phyloP scores from a whole-genome alignment of 2,888 invertebrate species.

The Galerucella pusilla region DNA sequence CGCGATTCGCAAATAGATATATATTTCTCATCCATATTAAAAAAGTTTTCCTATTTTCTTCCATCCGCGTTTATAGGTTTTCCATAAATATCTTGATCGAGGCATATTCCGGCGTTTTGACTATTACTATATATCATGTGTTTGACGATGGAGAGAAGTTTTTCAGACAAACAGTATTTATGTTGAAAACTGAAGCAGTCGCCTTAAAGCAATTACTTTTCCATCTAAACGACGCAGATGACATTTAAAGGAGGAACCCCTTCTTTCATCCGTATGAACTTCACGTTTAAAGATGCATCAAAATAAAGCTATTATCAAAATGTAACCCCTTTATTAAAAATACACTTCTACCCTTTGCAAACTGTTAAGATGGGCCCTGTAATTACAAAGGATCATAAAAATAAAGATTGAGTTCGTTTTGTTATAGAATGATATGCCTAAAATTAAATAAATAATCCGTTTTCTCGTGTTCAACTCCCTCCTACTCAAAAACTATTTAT shows the following conservation, averaged over 20 bases:
- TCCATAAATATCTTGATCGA: slow-evolving; percentile 41
- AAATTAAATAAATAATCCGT: too few relatives aligned
- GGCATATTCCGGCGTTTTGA: slow-evolving; percentile 30
- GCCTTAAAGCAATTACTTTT: not conserved
- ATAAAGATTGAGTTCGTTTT: too few relatives aligned
- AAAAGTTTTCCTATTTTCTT: slow-evolving; percentile 44
- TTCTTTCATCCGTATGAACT: not conserved
- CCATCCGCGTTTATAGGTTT: slow-evolving; percentile 38
- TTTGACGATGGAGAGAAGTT: slow-evolving; percentile 51
- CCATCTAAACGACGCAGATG: not conserved
- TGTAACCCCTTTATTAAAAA: not conserved
- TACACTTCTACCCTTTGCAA: not conserved
- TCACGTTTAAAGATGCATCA: not conserved
- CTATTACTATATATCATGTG: slow-evolving; percentile 40
- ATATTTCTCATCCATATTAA: slow-evolving; percentile 44
- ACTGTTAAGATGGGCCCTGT: not conserved
- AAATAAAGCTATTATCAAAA: not conserved
- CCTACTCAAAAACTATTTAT: too few relatives aligned
- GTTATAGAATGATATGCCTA: too few relatives aligned
- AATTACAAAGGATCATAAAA: too few relatives aligned
- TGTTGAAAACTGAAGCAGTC: slow-evolving; percentile 36
- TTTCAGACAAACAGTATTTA: slow-evolving; percentile 50
- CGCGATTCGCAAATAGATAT: slow-evolving; percentile 30
- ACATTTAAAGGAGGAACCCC: not conserved
- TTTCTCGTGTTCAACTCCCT: too few relatives aligned